Evolutionary conservation across 2,797 vertebrate genomes (phyloP), one percentile per base, ranked within the genome.

Genomic region (Micropoecilia bifurca): DNA sequence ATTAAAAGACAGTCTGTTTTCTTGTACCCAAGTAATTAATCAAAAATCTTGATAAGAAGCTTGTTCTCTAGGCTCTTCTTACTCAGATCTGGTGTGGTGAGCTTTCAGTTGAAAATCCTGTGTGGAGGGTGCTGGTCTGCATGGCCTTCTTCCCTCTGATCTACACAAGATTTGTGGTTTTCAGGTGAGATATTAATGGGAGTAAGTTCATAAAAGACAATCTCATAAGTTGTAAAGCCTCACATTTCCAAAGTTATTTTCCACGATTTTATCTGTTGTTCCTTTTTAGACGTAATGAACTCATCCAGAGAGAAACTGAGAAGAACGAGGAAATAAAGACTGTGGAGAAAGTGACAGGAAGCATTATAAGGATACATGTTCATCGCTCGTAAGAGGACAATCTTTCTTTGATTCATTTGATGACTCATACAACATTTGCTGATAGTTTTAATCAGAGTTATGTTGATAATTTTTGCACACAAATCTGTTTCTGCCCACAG

Each of bases 81-180:
- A 99, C 98, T 74, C 97, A 97, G 93, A 98, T 99, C 90, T 99
- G 99, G 99, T 99, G 96, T 94, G 98, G 99, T 0, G 95, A 97
- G 91, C 94, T 99, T 66, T 95, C 95, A 0, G 96, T 97, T 81
- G 96, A 97, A 88, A 99, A 97, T 0, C 93, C 94, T 6, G 91
- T 97, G 10, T 99, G 97, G 97, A 93, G 90, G 46, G 91, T 99
- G 20, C 83, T 97, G 1, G 25, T 92, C 1, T 97, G 97, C 90
- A 96, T 98, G 96, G 63, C 97, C 73, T 94, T 95, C 91, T 97
- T 96, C 84, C 98, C 98, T 0, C 93, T 99, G 50, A 96, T 98
- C 85, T 97, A 95, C 92, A 97, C 96, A 0, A 84, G 91, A 63
- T 95, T 99, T 82, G 76, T 96, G 76, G 80, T 88, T 75, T 96